Conservation (phyloP, 2,113 vertebrate species). For the Willisornis vidua region DNA sequence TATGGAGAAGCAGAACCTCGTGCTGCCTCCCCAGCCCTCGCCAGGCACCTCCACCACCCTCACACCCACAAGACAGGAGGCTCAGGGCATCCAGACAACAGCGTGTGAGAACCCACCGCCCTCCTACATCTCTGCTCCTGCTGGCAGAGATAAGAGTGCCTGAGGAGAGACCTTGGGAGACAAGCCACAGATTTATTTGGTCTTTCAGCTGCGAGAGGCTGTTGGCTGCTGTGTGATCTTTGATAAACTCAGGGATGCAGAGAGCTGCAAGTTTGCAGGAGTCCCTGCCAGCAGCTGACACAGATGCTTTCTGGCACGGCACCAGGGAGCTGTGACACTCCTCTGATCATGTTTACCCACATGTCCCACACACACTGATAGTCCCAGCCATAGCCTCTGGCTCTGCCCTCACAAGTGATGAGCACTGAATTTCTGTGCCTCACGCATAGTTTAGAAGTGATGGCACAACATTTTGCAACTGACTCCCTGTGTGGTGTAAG, state of each 20-base stretch:
- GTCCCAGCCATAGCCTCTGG: conserved; percentile 16
- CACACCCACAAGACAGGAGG: fast-evolving
- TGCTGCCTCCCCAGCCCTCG: background rate
- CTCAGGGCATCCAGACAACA: background rate
- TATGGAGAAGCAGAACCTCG: fast-evolving
- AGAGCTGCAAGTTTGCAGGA: background rate
- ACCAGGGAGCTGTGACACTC: conserved; percentile 45
- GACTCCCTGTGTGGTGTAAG: background rate
- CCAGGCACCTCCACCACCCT: background rate
- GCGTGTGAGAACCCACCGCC: background rate
- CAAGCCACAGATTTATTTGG: conserved; percentile 30
- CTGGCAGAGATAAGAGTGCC: background rate
- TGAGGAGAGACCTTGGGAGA: conserved; percentile 11
- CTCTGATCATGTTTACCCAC: conserved; percentile 31
- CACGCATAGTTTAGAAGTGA: fast-evolving
- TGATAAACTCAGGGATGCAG: background rate
- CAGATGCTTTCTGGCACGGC: conserved; percentile 43
- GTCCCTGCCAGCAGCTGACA: conserved; percentile 45
- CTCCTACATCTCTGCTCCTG: background rate
- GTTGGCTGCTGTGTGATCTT: conserved; percentile 7
- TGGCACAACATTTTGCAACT: background rate
- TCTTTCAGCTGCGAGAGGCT: background rate
- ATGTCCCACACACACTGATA: background rate
- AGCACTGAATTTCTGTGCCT: background rate
- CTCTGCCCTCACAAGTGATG: background rate